Conservation (phyloP, 2,888 invertebrate genomes). For the Phragmatobia fuliginosa region DNA sequence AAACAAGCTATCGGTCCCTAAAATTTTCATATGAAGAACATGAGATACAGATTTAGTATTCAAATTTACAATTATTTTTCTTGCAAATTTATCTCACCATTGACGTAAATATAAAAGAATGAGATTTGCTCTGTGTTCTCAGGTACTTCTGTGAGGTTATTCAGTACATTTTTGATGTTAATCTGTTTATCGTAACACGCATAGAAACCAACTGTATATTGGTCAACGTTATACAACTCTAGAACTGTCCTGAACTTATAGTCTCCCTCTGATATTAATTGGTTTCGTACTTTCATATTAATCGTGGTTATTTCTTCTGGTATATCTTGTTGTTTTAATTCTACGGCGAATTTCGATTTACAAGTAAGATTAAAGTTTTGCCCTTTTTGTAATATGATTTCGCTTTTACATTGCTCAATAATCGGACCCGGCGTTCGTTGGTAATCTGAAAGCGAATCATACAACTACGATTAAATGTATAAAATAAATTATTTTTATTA, state of each 20-base stretch:
- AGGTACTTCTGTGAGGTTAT: conserved; percentile 70
- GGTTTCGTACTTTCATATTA: conserved; percentile 44
- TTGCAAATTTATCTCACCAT: conserved; percentile 69
- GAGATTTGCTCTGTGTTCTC: conserved; percentile 68
- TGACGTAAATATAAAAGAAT: conserved; percentile 79
- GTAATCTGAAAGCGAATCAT: conserved; percentile 74
- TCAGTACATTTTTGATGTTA: conserved; percentile 63
- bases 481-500: not conserved
- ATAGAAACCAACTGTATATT: conserved; percentile 84
- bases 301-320: conserved; percentile 65
- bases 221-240: conserved; percentile 76
- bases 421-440: conserved; percentile 69
- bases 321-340: conserved; percentile 73
- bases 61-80: not conserved
- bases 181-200: conserved; percentile 79
- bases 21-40: conserved; percentile 63
- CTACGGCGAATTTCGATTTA: conserved; percentile 64
- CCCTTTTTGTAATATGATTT: conserved; percentile 74
- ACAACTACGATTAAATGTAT: conserved; percentile 2
- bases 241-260: conserved; percentile 79
- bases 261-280: conserved; percentile 47
- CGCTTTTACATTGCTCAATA: conserved; percentile 66
- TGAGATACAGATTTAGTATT: conserved; percentile 32
- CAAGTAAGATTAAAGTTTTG: conserved; percentile 76
- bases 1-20: conserved; percentile 76